Base-by-base conservation (phyloP, 2,797 vertebrate species). In the Premnoplex brunnescens region DNA sequence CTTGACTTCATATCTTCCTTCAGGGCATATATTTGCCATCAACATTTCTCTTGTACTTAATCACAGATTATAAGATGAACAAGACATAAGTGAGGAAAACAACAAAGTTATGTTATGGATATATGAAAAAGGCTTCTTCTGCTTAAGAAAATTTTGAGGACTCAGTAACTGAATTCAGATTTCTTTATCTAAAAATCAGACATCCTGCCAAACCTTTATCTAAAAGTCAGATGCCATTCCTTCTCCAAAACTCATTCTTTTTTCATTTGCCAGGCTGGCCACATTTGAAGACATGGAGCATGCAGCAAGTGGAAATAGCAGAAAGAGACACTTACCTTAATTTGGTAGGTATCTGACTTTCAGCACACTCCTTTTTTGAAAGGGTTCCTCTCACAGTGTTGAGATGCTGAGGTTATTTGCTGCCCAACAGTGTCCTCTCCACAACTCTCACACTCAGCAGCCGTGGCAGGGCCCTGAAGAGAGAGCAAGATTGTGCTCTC, bases 281-380 rank as follows among this genome's bases (percentile, higher is more conserved):
- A 67, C 54, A 28, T 49, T 24, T 37, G 56, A 64, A 62, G 5
- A 46, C 12, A 6, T 2, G 14, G 49, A 88, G 67, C 86, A 37
- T 34, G 41, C n/a, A 78, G 26, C 36, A 85, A 88, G 43, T 6
- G 54, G 22, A 85, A 85, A 88, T 54, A 19, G 39, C 52, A 64
- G 43, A 24, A 93, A 52, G 76, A 62, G 23, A 36, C 43, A 32
- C 97, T 94, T 95, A 98, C 98, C 98, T 97, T 82, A 77, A 56
- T 36, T 83, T 24, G 19, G 19, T 8, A 4, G 22, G 14, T 32
- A 20, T 17, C 79, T 86, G 55, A 23, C 43, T 43, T 67, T 34
- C 74, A 81, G 18, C 55, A 24, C 30, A 4, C 32, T 72, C 15
- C 49, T 74, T 54, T 85, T 66, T 71, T 56, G 28, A 34, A 11